A percentile compares a stretch with the other conserved stretches of the same genome.
Conservation (phyloP, 2,797 vertebrate species). For the Channallabes apus region DNA sequence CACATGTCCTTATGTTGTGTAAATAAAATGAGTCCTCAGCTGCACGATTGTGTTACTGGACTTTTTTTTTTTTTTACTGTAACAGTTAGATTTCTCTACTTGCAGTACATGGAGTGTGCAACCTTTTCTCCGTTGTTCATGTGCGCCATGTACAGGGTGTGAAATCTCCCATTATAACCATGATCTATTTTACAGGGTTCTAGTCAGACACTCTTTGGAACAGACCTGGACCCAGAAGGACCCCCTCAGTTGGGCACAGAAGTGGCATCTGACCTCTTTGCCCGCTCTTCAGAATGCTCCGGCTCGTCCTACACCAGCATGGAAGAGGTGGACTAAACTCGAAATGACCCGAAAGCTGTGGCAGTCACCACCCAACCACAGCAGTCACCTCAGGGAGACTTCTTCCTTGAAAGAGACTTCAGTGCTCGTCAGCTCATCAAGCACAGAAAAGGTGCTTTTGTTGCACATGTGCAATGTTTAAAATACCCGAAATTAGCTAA, state of each 20-base stretch:
- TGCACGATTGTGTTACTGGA: constrained; percentile 27
- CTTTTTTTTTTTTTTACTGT: neutral
- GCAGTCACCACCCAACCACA: constrained; percentile 7
- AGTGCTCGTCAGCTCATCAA: constrained; percentile 51
- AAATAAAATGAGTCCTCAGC: constrained; percentile 66
- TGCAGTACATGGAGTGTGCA: neutral
- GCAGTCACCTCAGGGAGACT: constrained; percentile 41
- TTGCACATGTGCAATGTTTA: constrained; percentile 37
- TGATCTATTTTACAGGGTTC: constrained; percentile 87
- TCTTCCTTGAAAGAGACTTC: constrained; percentile 50
- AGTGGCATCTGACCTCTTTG: constrained; percentile 81
- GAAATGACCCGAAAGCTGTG: neutral
- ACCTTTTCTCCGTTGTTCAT: constrained; percentile 14
- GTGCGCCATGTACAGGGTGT: constrained; percentile 10
- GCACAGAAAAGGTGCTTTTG: constrained; percentile 53
- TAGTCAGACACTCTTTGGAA: constrained; percentile 81
- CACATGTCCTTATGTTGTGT: constrained; percentile 26
- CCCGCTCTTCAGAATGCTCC: constrained; percentile 79
- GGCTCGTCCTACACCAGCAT: constrained; percentile 94
- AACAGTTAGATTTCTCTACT: neutral
- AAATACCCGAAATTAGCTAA: constrained; percentile 28
- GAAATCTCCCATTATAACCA: constrained; percentile 55
- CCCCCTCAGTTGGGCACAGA: constrained; percentile 81
- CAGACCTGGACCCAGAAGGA: constrained; percentile 86
- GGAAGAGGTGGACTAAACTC: constrained; percentile 92